Evolutionary conservation across 1,140 invertebrate species (phyloP).

Genomic region (Chrysomallon squamiferum): DNA sequence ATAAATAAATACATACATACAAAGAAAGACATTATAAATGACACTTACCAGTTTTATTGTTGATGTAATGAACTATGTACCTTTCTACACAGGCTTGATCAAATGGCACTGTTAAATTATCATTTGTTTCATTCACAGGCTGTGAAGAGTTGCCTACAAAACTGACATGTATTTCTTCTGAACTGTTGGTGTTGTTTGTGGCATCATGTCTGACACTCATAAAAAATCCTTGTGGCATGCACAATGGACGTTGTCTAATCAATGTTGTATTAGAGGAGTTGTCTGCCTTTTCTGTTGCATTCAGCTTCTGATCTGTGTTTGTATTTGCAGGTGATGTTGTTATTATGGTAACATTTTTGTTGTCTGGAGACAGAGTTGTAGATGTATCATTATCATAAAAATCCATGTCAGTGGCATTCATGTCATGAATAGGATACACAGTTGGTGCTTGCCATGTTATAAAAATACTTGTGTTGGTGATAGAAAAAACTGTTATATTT

Average conservation of each 20-base stretch:
- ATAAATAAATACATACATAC: too few relatives aligned
- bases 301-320: neutral
- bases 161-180: neutral
- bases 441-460: neutral
- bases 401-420: neutral
- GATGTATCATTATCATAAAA: neutral
- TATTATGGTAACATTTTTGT: neutral
- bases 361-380: neutral
- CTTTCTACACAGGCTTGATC: neutral
- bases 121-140: neutral
- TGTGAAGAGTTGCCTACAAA: neutral
- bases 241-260: neutral
- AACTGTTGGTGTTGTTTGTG: neutral
- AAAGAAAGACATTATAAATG: too few relatives aligned
- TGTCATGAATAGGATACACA: neutral
- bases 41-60: neutral
- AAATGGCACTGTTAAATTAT: neutral
- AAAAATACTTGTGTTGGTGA: neutral
- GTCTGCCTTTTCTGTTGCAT: neutral
- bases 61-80: neutral
- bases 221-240: neutral
- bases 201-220: neutral
- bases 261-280: neutral
- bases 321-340: neutral
- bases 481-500: neutral